phyloP scores from a whole-genome alignment of 2,888 invertebrate species.

The Cephus pulcher region DNA sequence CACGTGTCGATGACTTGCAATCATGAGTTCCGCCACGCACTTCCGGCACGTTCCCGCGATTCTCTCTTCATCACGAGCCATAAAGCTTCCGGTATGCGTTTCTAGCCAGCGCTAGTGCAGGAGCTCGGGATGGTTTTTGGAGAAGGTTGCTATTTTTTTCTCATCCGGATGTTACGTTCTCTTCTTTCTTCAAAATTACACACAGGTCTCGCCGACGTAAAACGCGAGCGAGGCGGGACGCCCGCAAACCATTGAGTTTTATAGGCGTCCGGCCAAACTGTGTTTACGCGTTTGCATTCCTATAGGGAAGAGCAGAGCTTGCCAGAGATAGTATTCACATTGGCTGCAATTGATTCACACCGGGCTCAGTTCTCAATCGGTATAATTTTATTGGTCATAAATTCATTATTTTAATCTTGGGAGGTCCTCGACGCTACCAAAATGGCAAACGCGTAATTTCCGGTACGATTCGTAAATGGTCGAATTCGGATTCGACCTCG shows the following conservation, averaged over 20 bases:
- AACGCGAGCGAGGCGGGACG: neutral
- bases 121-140: neutral
- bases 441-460: neutral
- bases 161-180: neutral
- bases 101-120: neutral
- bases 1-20: neutral
- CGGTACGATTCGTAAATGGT: neutral
- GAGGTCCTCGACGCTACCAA: neutral
- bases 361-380: neutral
- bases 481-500: neutral
- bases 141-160: neutral
- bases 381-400: neutral
- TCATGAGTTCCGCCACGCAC: constrained; percentile 4
- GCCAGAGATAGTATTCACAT: neutral
- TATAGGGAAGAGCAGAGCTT: neutral
- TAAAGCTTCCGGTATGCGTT: neutral
- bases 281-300: neutral
- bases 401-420: neutral
- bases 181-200: neutral
- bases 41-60: constrained; percentile 7
- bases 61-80: neutral
- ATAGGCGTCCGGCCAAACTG: neutral
- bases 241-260: neutral
- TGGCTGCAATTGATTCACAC: neutral
- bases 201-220: neutral